A percentile compares a stretch with the other conserved stretches of the same genome.
Conservation (phyloP, 2,888 invertebrate species). For the Hydropsyche betteni region DNA sequence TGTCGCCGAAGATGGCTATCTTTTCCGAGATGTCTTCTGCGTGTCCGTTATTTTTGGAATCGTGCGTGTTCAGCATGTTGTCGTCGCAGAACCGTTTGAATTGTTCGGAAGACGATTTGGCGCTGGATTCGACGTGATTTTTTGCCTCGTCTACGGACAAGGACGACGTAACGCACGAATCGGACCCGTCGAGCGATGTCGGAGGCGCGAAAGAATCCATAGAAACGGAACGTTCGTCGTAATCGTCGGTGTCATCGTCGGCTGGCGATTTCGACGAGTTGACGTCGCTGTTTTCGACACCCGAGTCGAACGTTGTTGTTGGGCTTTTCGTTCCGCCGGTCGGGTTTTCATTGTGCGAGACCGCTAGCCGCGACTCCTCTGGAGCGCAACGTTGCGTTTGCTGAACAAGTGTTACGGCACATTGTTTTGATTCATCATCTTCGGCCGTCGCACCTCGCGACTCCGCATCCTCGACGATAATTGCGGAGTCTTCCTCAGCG, state of each 20-base stretch:
- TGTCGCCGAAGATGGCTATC: constrained; percentile 27
- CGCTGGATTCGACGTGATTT: background rate
- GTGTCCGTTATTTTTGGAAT: constrained; percentile 35
- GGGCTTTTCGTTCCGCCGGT: constrained; percentile 29
- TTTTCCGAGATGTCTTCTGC: constrained; percentile 27
- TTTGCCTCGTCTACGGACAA: background rate
- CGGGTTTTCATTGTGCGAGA: constrained; percentile 39
- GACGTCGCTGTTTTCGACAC: constrained; percentile 55
- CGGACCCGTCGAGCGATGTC: background rate
- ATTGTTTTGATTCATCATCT: constrained; percentile 34
- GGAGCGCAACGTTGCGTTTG: constrained; percentile 41
- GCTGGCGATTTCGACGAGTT: constrained; percentile 52
- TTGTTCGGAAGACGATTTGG: constrained; percentile 45
- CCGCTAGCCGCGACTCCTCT: constrained; percentile 39
- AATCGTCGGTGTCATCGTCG: constrained; percentile 5
- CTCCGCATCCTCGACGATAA: constrained; percentile 10
- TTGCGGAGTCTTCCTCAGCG: constrained; percentile 5
- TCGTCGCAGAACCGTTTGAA: constrained; percentile 50
- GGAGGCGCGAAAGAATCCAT: background rate
- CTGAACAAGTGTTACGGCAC: constrained; percentile 42
- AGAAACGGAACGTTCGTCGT: background rate
- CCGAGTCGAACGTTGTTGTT: constrained; percentile 28
- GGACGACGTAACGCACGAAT: constrained; percentile 8
- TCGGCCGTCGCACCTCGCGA: constrained; percentile 20
- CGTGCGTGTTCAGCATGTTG: constrained; percentile 48